Conservation (phyloP, 2,113 vertebrate species). For the Capra hircus region DNA sequence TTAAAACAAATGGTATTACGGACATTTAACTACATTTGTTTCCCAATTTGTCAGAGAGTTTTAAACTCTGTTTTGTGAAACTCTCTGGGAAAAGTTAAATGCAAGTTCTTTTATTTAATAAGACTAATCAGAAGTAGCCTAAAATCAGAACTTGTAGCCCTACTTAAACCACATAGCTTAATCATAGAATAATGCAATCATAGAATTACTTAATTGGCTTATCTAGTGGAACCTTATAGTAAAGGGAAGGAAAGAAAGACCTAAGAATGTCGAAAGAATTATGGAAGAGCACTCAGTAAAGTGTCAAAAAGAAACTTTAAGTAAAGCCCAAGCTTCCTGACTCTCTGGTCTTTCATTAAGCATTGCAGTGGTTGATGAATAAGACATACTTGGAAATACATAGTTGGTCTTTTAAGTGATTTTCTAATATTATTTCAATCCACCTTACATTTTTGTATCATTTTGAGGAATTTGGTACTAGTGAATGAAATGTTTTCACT, state of each 20-base stretch:
- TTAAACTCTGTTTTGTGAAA: conserved; percentile 10
- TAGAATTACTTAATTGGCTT: background rate
- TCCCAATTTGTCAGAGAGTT: background rate
- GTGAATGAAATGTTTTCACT: background rate
- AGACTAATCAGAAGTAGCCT: background rate
- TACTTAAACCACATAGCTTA: background rate
- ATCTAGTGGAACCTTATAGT: background rate
- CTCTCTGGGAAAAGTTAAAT: background rate
- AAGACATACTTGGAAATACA: background rate
- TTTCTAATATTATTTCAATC: background rate
- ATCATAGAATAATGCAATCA: background rate
- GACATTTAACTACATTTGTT: background rate
- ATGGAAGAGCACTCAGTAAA: background rate
- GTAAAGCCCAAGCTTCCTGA: background rate
- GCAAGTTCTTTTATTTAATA: background rate
- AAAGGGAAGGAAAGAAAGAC: background rate
- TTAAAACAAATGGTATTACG: background rate
- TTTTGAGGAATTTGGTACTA: background rate
- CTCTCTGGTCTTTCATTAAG: background rate
- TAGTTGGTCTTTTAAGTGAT: background rate
- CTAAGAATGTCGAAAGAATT: background rate
- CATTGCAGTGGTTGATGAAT: background rate
- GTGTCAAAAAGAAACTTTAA: background rate
- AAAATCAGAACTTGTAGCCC: background rate
- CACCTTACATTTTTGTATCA: background rate